A percentile compares a stretch with the other conserved stretches of the same genome.
phyloP scores from a whole-genome alignment of 2,797 vertebrate species.

The Catamblyrhynchus diadema region DNA sequence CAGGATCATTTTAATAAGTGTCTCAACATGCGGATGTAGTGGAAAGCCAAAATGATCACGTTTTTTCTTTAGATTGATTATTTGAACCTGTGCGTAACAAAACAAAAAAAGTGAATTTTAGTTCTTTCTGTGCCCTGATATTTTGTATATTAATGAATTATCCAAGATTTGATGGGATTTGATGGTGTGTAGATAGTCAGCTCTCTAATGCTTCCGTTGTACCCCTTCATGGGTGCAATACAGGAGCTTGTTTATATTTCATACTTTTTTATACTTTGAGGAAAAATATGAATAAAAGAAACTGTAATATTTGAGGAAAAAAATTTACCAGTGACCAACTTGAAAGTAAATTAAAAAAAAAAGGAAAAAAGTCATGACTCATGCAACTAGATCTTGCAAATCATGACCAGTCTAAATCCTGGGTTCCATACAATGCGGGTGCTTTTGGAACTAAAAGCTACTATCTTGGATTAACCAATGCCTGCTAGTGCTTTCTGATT shows the following conservation, averaged over 20 bases:
- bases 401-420: slow-evolving; percentile 65
- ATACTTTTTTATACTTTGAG: slow-evolving; percentile 92
- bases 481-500: slow-evolving; percentile 83
- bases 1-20: slow-evolving; percentile 85
- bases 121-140: slow-evolving; percentile 84
- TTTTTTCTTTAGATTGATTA: slow-evolving; percentile 82
- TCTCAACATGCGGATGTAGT: slow-evolving; percentile 81
- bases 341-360: slow-evolving; percentile 63
- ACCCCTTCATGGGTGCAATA: slow-evolving; percentile 72
- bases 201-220: slow-evolving; percentile 80
- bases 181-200: slow-evolving; percentile 80
- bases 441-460: slow-evolving; percentile 80
- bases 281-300: slow-evolving; percentile 76
- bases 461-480: slow-evolving; percentile 77
- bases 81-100: slow-evolving; percentile 80
- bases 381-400: slow-evolving; percentile 68
- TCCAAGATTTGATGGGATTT: slow-evolving; percentile 83
- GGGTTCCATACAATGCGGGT: slow-evolving; percentile 70
- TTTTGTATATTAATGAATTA: slow-evolving; percentile 82
- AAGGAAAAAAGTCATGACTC: slow-evolving; percentile 56
- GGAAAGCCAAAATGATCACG: slow-evolving; percentile 81
- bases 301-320: slow-evolving; percentile 75
- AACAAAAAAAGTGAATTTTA: slow-evolving; percentile 82
- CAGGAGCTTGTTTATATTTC: slow-evolving; percentile 92
- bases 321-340: slow-evolving; percentile 70